Base-by-base conservation (phyloP, 2,888 invertebrate species). In the Bombylius major region DNA sequence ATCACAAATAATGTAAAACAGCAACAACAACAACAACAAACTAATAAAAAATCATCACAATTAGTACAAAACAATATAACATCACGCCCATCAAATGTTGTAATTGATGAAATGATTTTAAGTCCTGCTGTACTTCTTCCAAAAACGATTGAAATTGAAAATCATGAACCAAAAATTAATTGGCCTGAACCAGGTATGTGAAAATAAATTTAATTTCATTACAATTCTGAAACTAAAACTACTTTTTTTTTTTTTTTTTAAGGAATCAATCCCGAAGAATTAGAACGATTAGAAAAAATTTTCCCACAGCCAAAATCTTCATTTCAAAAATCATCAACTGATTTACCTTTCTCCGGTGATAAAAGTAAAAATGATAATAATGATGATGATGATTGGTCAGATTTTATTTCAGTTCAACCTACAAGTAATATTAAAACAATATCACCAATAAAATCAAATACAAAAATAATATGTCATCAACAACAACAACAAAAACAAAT, bases 381-480 rank as follows among this genome's bases (percentile, higher is more conserved):
- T 32, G 70, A 71, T 51, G 78, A 79, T 51, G 79, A 79, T 56
- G 79, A 79, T 61, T 80, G 79, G 79, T 75, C 76, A 5, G 79
- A 79, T 62, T 79, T 79, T 69, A 75, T 79, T 39, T 78, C 73
- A 59, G 66, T 73, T 58, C 68, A 69, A 12, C 60, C 61, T 36
- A 33, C 42, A 14, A 45, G 12, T 31, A 45, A 51, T 32, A 52
- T 39, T 6, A 53, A 8, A 7, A 59, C 33, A 60, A 56, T 33
- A 63, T 59, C 50, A 61, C 56, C 56, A 63, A 58, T 34, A 54
- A 39, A 54, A 46, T 49, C 14, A 7, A 47, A 5, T 14, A 42
- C 11, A 23, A 55, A 56, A 60, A 14, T 32, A 12, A 33, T 23
- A 23, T 23, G 23, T 23, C 13, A 49, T 3, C 44, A 14, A 34